Evolutionary conservation across 2,797 vertebrate genomes (phyloP).

Genomic region (Lates japonicus): DNA sequence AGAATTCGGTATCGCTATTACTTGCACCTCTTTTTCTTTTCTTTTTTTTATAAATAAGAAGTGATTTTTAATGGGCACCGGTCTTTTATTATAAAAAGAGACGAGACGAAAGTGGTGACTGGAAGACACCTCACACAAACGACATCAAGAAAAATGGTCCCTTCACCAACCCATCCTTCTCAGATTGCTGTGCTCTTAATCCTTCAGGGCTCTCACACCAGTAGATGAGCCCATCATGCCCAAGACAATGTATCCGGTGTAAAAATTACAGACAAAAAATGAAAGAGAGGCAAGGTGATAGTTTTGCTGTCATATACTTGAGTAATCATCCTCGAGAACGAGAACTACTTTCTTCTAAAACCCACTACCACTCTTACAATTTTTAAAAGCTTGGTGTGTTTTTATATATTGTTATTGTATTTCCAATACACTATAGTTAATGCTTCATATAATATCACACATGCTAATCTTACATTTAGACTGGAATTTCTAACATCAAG

Average conservation of each 20-base stretch:
- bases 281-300: not conserved
- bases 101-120: too few relatives aligned
- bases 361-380: not conserved
- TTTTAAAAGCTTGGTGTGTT: not conserved
- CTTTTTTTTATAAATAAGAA: slow-evolving; percentile 17
- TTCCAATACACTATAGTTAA: not conserved
- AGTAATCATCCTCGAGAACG: not conserved
- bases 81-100: too few relatives aligned
- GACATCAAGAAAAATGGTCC: slow-evolving; percentile 9
- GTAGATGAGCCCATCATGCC: not conserved
- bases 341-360: not conserved
- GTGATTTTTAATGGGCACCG: slow-evolving; percentile 24
- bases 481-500: not conserved
- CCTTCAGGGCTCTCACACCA: slow-evolving; percentile 27
- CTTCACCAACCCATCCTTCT: slow-evolving; percentile 24
- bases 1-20: not conserved
- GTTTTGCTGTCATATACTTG: not conserved
- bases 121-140: not conserved
- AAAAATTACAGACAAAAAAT: not conserved
- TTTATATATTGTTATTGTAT: not conserved
- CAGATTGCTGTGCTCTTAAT: slow-evolving; percentile 45
- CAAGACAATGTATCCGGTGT: not conserved
- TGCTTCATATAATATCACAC: not conserved
- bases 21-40: not conserved
- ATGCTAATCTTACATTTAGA: not conserved